Evolutionary conservation across 2,888 invertebrate species (phyloP).

Genomic region (Pyrrhosoma nymphula): DNA sequence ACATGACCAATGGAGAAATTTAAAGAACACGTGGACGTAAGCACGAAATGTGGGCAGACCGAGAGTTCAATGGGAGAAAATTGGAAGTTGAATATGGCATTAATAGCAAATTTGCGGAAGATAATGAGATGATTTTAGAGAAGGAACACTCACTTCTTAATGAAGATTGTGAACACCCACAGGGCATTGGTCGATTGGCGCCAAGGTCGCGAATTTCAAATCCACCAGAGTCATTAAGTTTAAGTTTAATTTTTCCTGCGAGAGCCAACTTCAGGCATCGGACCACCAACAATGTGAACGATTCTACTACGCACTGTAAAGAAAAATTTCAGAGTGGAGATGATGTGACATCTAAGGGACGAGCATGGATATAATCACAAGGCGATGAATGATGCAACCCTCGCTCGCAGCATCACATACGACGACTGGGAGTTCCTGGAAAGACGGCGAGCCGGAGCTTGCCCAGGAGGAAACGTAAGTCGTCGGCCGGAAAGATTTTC

Average conservation of each 20-base stretch:
- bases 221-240: background rate
- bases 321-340: background rate
- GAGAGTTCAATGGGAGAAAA: too few species aligned
- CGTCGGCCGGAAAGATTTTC: background rate
- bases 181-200: background rate
- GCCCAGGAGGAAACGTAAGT: background rate
- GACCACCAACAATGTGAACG: background rate
- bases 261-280: background rate
- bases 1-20: too few species aligned
- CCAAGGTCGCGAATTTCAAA: background rate
- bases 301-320: background rate
- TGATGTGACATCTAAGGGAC: background rate
- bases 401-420: background rate
- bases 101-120: background rate
- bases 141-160: background rate
- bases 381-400: conserved; percentile 15
- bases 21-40: too few species aligned
- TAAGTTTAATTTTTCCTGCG: background rate
- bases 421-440: background rate
- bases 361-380: background rate
- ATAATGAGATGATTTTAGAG: background rate
- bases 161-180: background rate
- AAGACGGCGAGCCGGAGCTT: background rate
- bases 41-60: too few species aligned
- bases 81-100: background rate